Base-by-base conservation (phyloP, 1,140 invertebrate species). In the Dinothrombium tinctorium region DNA sequence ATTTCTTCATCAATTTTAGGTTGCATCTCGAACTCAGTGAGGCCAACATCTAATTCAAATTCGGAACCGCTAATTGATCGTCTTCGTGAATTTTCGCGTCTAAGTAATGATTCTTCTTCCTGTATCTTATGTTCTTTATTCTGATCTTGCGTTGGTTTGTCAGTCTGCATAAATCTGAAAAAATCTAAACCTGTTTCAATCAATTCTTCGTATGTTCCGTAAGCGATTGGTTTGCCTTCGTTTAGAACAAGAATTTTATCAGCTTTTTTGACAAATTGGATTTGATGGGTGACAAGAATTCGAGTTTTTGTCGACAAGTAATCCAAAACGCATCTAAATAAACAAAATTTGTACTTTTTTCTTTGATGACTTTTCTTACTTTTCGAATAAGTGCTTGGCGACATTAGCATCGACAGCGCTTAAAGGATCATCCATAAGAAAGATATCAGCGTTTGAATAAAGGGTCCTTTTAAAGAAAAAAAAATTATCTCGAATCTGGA, bases 291-390 rank as follows among this genome's bases (percentile, higher is more conserved):
- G 4, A 72, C 66, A 45, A 74, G 64, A 11, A 80, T 54, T 23
- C 74, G 62, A 9, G 71, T 74, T 58, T 77, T 76, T 4, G 62
- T 59, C 29, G 62, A 60, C 2, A 77, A 53, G 35, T 63, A 65
- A 23, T 57, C 57, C 23, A 49, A 44, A 29, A 58, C 52, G 37
- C 51, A 55, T 19, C 41, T 44, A 29, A 32, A 35, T 21, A 2
- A 4, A 38, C 11, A 32, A 51, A 62, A 61, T 7, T 63, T 56
- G 40, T 59, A 55, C n/a, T 52, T 52, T 2, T 51, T 53, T 4
- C 59, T 53, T 40, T 56, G 52, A 17, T 51, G 42, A 49, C 63
- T 59, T 9, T 50, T 33, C 9, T 51, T 47, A 37, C 49, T 60
- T 4, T 62, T 58, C 52, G 46, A 60, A 61, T 14, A 61, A 59